Evolutionary conservation across 2,888 invertebrate species (phyloP).

Genomic region (Diachrysia chrysitis): DNA sequence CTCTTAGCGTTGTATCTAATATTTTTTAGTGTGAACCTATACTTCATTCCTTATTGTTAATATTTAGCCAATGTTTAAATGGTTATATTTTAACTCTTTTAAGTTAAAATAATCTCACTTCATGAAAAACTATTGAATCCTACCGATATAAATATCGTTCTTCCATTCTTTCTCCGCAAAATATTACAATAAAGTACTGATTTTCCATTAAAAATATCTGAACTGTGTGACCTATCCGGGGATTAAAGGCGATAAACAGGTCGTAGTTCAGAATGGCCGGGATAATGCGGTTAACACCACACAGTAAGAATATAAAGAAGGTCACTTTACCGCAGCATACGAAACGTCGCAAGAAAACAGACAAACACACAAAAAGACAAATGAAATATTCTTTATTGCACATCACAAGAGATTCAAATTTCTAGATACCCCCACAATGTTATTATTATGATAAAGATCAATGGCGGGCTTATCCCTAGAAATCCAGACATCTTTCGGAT

Average conservation of each 20-base stretch:
- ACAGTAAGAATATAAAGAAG: constrained; percentile 12
- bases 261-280: constrained; percentile 44
- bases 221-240: constrained; percentile 51
- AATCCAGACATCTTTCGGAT: no score
- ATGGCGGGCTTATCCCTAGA: no score
- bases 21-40: no score
- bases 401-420: no score
- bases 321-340: background rate
- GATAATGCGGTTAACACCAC: constrained; percentile 38
- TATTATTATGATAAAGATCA: no score
- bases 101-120: no score
- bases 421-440: no score
- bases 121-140: background rate
- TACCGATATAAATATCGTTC: background rate
- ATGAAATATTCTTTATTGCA: background rate
- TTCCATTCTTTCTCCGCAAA: background rate
- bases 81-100: no score
- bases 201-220: constrained; percentile 37
- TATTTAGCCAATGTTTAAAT: no score
- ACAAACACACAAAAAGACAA: background rate
- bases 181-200: constrained; percentile 20
- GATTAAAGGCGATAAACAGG: constrained; percentile 67
- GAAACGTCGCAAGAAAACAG: background rate
- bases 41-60: no score
- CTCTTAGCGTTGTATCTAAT: no score